These are phyloP conservation scores for Syrrhaptes paradoxus DNA, from an alignment of 2,113 vertebrate species.

Conservation along the genomic window DNA sequence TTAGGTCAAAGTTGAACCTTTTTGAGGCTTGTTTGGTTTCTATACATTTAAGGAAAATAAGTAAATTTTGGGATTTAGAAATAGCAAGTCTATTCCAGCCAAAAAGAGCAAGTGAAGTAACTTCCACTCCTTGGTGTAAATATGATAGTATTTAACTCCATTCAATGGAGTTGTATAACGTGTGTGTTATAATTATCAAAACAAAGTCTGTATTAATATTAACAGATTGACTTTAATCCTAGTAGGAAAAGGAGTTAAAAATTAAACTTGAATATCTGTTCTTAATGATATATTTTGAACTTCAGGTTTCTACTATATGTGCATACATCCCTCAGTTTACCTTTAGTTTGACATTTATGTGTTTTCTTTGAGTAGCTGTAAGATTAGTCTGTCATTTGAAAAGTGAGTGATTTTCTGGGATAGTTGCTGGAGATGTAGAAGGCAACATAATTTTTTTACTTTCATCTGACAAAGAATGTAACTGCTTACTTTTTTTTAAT, in stretches of 20 bases:
- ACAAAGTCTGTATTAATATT: not conserved
- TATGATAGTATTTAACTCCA: not conserved
- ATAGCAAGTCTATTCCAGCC: not conserved
- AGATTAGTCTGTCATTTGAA: not conserved
- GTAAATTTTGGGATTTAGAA: not conserved
- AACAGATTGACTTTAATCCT: not conserved
- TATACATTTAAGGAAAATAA: not conserved
- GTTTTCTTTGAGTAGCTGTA: not conserved
- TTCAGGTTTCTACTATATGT: not conserved
- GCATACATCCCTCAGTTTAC: not conserved
- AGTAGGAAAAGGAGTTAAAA: not conserved
- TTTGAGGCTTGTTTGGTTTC: not conserved
- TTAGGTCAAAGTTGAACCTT: not conserved
- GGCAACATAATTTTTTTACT: not conserved
- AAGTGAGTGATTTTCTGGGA: not conserved
- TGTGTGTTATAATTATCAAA: not conserved
- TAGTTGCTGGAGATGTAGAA: not conserved
- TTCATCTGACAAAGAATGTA: not conserved
- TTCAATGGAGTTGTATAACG: not conserved
- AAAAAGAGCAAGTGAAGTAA: not conserved
- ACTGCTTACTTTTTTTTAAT: not conserved
- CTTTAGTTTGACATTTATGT: not conserved
- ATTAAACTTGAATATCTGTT: not conserved
- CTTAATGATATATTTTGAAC: not conserved
- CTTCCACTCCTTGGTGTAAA: not conserved